A percentile compares a stretch with the other conserved stretches of the same genome.
Conservation (phyloP, 2,888 invertebrate genomes). For the Laothoe populi region DNA sequence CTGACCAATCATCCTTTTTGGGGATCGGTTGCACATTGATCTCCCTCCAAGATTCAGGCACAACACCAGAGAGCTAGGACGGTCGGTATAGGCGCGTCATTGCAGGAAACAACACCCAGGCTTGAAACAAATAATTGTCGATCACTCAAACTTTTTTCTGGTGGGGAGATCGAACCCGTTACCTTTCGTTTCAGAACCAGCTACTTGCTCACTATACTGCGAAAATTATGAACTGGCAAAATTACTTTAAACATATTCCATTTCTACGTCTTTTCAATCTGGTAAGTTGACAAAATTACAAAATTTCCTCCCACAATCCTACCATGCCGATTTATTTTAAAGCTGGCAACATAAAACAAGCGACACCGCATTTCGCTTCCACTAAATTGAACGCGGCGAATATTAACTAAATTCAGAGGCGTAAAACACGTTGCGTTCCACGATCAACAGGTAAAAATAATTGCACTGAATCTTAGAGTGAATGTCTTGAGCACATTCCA, state of each 20-base stretch:
- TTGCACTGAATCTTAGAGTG: constrained; percentile 41
- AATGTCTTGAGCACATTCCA: background rate
- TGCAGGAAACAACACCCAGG: no score
- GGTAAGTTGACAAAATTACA: background rate
- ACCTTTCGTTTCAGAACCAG: no score
- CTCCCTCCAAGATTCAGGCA: no score
- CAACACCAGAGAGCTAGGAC: no score
- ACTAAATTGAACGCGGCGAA: constrained; percentile 51
- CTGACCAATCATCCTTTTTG: no score
- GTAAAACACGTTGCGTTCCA: constrained; percentile 56
- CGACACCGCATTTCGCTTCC: constrained; percentile 52
- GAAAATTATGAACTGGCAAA: no score
- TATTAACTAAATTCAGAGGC: constrained; percentile 59
- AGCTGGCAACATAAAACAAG: constrained; percentile 36
- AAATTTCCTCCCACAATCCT: background rate
- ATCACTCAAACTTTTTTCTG: no score
- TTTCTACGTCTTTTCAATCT: background rate
- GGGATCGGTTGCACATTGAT: no score
- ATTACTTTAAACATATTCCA: background rate
- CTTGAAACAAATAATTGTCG: no score
- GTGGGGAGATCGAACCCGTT: no score
- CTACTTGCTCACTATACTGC: no score
- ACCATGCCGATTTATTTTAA: constrained; percentile 30
- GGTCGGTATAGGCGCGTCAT: no score
- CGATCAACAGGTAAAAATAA: constrained; percentile 69